These are phyloP conservation scores for Exephanes ischioxanthus DNA, from an alignment of 2,888 invertebrate species.

Conservation along the genomic window DNA sequence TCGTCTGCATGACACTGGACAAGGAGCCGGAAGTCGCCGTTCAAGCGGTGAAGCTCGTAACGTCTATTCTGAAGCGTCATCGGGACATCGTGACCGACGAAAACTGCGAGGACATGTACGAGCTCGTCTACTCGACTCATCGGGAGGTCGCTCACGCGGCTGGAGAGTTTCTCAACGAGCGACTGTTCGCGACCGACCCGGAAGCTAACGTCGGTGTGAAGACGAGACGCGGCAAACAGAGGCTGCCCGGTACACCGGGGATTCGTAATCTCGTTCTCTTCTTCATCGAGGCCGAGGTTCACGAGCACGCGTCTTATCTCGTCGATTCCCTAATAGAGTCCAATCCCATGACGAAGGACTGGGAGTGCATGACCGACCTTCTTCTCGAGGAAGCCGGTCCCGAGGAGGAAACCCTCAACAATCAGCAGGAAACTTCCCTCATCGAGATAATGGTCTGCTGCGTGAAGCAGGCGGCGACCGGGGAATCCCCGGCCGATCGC, in stretches of 20 bases:
- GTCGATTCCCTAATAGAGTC: constrained; percentile 99
- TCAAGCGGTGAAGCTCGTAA: constrained; percentile 97
- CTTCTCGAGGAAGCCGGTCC: constrained; percentile 97
- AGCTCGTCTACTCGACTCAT: constrained; percentile 99
- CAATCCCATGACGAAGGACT: constrained; percentile 99
- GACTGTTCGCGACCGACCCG: constrained; percentile 94
- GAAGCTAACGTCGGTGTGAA: constrained; percentile 90
- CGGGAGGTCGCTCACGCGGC: constrained; percentile 98
- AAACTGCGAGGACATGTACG: constrained; percentile 99
- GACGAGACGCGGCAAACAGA: constrained; percentile 94
- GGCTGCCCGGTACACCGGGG: constrained; percentile 96
- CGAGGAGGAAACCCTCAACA: constrained; percentile 96
- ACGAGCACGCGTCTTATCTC: constrained; percentile 97
- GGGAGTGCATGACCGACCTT: constrained; percentile 99
- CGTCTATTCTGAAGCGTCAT: constrained; percentile 97
- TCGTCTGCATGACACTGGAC: constrained; percentile 99
- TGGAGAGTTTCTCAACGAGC: constrained; percentile 98
- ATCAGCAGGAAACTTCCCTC: constrained; percentile 97
- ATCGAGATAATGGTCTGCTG: constrained; percentile 99
- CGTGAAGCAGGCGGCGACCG: constrained; percentile 97
- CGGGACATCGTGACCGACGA: constrained; percentile 97
- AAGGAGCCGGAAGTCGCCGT: constrained; percentile 99
- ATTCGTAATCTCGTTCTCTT: constrained; percentile 98
- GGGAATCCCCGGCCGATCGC: constrained; percentile 98
- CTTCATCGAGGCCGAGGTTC: constrained; percentile 78